Base-by-base conservation (phyloP, 2,888 invertebrate genomes). In the Limnephilus rhombicus region DNA sequence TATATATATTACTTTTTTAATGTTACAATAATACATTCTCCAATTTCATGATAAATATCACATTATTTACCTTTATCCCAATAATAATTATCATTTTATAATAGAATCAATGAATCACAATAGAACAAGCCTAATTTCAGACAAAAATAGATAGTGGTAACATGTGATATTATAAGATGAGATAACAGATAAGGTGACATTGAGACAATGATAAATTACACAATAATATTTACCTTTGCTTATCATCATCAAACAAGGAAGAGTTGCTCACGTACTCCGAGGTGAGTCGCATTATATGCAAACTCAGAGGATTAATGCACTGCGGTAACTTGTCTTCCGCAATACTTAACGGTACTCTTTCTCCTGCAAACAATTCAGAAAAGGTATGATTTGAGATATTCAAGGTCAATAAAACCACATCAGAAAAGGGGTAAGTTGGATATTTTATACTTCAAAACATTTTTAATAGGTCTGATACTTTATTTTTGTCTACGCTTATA, bases 251-350 rank as follows among this genome's bases (percentile, higher is more conserved):
- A 94, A 95, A 95, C 94, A 95, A 94, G 7, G 95, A 94, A 91
- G 96, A 95, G 89, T 97, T 97, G 94, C 97, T 98, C 94, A 98
- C 98, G 95, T 98, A 99, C 95, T 99, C 98, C 0, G 98, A 98
- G 0, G 99, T 99, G 92, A 99, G 96, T 93, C 99, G 96, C 98
- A 99, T 98, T 95, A 99, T 99, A 95, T 99, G 99, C 94, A 99
- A 96, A 34, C 99, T 98, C 92, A 99, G 96, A 5, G 99, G 99
- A 96, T 99, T 99, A 95, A 99, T 98, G 95, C 98, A 98, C 94
- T 98, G 98, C 0, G 98, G 98, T 94, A 98, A 96, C 95, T 98
- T 98, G 95, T 99, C 99, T 95, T 99, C 99, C 2, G 99, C 99
- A 94, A 98, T 98, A 95, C 98, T 99, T 92, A 99, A 96, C n/a